phyloP scores from a whole-genome alignment of 2,113 vertebrate species.

The Colius striatus region DNA sequence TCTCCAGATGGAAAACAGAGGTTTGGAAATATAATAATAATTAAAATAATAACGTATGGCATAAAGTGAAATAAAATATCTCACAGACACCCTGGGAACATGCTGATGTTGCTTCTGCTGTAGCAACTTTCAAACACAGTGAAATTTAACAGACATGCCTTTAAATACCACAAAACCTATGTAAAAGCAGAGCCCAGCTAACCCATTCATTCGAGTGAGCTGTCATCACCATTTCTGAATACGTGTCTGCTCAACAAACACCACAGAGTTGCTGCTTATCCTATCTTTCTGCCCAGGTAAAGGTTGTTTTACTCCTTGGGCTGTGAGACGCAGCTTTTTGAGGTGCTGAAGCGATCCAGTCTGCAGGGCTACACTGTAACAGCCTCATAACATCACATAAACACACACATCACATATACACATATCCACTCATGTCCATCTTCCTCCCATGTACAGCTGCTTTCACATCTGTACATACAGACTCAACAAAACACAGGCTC shows the following conservation, averaged over 20 bases:
- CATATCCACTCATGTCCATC: too few species aligned
- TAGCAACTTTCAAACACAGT: neutral
- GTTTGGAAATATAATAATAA: neutral
- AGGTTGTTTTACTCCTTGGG: neutral
- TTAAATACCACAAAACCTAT: neutral
- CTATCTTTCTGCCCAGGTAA: neutral
- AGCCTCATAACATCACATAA: neutral
- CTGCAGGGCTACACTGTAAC: too few species aligned
- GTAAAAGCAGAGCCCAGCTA: neutral
- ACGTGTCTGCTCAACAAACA: neutral
- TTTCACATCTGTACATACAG: neutral
- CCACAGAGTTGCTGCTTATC: neutral
- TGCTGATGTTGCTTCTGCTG: neutral
- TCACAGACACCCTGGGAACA: neutral
- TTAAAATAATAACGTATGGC: neutral
- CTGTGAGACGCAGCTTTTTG: too few species aligned
- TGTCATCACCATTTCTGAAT: neutral
- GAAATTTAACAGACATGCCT: neutral
- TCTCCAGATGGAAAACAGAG: neutral
- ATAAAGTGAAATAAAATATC: too few species aligned
- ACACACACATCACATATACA: fast-evolving
- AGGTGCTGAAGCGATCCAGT: too few species aligned
- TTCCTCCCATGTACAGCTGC: neutral
- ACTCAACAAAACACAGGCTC: neutral
- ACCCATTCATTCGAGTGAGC: neutral